A percentile compares a stretch with the other conserved stretches of the same genome.
These are phyloP conservation scores for Leptoclinus maculatus DNA, from an alignment of 2,797 vertebrate genomes.

Conservation along the genomic window DNA sequence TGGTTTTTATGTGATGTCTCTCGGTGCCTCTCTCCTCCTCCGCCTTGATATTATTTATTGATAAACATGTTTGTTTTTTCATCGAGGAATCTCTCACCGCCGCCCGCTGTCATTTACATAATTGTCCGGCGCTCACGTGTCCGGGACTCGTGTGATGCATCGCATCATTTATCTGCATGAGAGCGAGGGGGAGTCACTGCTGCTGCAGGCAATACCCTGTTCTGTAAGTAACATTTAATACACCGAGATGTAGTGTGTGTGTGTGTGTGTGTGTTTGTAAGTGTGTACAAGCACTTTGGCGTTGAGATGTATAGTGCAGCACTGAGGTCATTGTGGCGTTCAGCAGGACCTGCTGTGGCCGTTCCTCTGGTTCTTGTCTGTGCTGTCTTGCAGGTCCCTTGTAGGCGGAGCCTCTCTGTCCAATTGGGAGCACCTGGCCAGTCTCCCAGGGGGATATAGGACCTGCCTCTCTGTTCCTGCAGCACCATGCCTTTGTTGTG, in stretches of 20 bases:
- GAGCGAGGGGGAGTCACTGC: constrained; percentile 1
- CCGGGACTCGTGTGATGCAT: not conserved
- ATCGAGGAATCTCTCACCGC: not conserved
- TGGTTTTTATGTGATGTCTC: not conserved
- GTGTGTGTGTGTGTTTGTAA: not conserved
- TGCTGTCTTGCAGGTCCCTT: too few relatives aligned
- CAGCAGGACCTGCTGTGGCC: too few relatives aligned
- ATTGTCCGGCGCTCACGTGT: not conserved
- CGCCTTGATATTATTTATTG: constrained; percentile 9
- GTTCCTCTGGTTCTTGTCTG: too few relatives aligned
- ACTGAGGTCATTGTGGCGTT: constrained; percentile 3
- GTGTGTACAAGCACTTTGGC: not conserved
- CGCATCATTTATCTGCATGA: constrained; percentile 14
- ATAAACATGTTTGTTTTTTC: constrained; percentile 45
- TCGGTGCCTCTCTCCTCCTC: not conserved
- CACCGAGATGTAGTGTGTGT: not conserved
- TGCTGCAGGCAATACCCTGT: not conserved
- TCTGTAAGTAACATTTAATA: constrained; percentile 2
- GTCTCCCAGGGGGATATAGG: too few relatives aligned
- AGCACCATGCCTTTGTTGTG: too few relatives aligned
- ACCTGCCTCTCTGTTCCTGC: too few relatives aligned
- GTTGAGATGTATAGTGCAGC: not conserved
- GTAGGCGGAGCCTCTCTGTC: too few relatives aligned
- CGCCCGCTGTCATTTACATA: constrained; percentile 20
- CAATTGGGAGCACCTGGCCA: too few relatives aligned